Percentiles rank a stretch among this genome's conserved stretches.
Conservation (phyloP, 1,140 invertebrate genomes). For the Drosophila arizonae region DNA sequence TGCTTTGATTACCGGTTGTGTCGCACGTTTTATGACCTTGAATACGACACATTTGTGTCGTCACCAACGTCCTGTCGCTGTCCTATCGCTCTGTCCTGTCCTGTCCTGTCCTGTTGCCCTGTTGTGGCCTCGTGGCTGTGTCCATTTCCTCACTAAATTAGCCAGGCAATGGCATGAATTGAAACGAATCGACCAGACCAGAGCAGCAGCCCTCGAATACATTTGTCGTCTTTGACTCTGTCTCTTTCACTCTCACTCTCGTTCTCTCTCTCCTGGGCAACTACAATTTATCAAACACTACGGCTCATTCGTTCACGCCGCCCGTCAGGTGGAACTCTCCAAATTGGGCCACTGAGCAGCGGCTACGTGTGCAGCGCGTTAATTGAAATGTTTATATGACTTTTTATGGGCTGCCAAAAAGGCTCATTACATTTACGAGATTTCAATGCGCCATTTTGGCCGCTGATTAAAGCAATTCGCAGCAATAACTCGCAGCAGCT, state of each 20-base stretch:
- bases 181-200: conserved; percentile 54
- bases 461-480: conserved; percentile 75
- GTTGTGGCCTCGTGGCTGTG: conserved; percentile 33
- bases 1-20: conserved; percentile 80
- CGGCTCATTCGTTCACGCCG: conserved; percentile 68
- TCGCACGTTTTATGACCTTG: conserved; percentile 80
- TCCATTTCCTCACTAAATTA: conserved; percentile 79
- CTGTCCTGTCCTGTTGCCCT: conserved; percentile 3
- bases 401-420: conserved; percentile 79
- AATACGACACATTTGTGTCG: conserved; percentile 78
- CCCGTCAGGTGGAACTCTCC: conserved; percentile 57
- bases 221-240: conserved; percentile 36
- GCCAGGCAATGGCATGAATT: conserved; percentile 78
- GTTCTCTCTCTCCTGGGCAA: conserved; percentile 11
- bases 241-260: too few species aligned
- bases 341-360: conserved; percentile 28
- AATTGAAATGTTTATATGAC: conserved; percentile 81
- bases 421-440: conserved; percentile 73
- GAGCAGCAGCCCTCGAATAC: conserved; percentile 10
- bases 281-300: conserved; percentile 76
- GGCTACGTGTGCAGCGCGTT: conserved; percentile 64
- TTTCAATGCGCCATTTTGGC: conserved; percentile 54
- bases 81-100: conserved; percentile 4
- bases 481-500: neutral
- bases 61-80: conserved; percentile 16